Evolutionary conservation across 1,140 invertebrate genomes (phyloP).

Genomic region (Chelonus insularis): DNA sequence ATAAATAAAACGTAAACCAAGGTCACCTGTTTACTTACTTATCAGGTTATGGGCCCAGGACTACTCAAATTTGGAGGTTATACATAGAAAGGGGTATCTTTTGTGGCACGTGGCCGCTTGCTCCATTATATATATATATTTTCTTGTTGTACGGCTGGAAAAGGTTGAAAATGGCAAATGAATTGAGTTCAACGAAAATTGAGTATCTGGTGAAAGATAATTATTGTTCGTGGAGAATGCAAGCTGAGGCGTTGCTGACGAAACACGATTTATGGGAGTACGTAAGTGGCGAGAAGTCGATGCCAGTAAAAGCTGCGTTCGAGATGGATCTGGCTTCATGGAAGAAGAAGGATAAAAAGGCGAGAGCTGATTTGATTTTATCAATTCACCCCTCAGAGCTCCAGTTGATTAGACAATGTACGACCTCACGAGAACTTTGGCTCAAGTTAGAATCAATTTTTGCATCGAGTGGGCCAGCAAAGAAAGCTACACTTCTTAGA

Average conservation of each 20-base stretch:
- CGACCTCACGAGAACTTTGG: conserved; percentile 31
- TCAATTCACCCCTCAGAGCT: conserved; percentile 29
- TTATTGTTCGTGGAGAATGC: not conserved
- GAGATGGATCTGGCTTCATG: conserved; percentile 10
- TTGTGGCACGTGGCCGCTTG: too few relatives aligned
- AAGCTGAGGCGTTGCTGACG: not conserved
- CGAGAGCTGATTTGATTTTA: conserved; percentile 33
- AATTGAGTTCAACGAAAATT: not conserved
- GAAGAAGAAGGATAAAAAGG: conserved; percentile 23
- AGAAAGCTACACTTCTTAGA: conserved; percentile 31
- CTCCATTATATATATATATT: too few relatives aligned
- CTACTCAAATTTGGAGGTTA: too few relatives aligned
- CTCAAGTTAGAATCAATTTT: conserved; percentile 25
- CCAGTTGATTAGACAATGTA: conserved; percentile 31
- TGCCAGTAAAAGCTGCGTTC: not conserved
- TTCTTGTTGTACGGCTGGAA: too few relatives aligned
- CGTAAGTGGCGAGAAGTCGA: not conserved
- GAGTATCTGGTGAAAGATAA: not conserved
- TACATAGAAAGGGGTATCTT: too few relatives aligned
- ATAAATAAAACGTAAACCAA: too few relatives aligned
- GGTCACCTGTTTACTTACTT: too few relatives aligned
- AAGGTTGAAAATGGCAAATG: too few relatives aligned
- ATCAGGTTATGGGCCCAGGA: too few relatives aligned
- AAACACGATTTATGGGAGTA: not conserved
- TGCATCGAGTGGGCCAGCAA: conserved; percentile 15